These are phyloP conservation scores for Bergia sp. DNA, from an alignment of 92 coral and sea anemone genomes.

Conservation along the genomic window DNA sequence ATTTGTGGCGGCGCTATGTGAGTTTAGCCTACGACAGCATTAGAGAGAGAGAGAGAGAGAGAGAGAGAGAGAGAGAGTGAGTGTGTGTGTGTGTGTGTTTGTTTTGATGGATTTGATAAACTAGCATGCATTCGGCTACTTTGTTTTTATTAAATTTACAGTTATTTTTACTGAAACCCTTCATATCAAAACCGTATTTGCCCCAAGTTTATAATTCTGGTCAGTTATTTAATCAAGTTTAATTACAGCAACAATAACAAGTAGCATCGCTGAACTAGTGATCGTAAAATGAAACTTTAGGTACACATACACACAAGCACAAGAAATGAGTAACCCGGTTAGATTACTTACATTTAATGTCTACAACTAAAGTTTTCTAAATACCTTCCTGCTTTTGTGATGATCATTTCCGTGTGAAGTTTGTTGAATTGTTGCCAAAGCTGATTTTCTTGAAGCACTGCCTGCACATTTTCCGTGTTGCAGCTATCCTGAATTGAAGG, in stretches of 20 bases:
- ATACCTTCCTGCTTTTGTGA: conserved; percentile 98
- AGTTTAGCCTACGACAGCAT: too few relatives aligned
- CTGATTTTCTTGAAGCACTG: conserved; percentile 85
- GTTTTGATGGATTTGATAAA: neutral
- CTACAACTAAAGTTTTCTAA: conserved; percentile 10
- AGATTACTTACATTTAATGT: too few relatives aligned
- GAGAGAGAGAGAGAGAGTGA: too few relatives aligned
- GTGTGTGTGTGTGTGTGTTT: neutral
- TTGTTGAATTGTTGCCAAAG: conserved; percentile 93
- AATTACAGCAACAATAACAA: neutral
- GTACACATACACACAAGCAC: neutral
- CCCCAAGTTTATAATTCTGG: neutral
- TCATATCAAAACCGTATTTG: neutral
- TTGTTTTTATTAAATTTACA: too few relatives aligned
- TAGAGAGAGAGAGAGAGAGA: too few relatives aligned
- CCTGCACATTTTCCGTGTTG: conserved; percentile 69
- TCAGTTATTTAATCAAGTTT: too few relatives aligned
- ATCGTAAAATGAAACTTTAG: neutral
- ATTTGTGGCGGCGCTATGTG: too few relatives aligned
- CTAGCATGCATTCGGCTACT: neutral
- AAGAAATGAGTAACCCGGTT: too few relatives aligned
- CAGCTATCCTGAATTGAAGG: conserved; percentile 7
- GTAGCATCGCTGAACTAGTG: neutral
- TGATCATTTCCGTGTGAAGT: conserved; percentile 98
- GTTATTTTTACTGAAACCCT: neutral